These are phyloP conservation scores for Cassiopea andromeda DNA, from an alignment of 30 jellyfish, hydroid and myxozoan species.

Conservation along the genomic window DNA sequence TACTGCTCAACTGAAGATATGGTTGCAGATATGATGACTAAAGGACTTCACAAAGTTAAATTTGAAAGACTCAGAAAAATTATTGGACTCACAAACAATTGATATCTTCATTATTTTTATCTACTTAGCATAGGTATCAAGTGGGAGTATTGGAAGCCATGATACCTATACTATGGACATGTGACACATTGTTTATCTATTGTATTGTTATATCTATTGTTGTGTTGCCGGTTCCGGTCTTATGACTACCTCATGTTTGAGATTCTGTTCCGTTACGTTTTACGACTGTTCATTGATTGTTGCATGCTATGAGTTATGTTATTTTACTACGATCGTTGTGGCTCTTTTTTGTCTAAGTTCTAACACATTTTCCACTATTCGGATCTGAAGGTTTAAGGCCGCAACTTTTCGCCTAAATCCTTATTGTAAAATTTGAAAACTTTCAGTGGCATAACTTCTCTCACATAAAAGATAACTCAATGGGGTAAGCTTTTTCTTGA, in stretches of 20 bases:
- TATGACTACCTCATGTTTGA: not conserved
- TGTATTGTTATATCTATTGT: not conserved
- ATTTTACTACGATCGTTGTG: not conserved
- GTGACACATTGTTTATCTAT: not conserved
- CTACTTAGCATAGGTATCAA: not conserved
- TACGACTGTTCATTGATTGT: not conserved
- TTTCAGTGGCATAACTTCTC: too few relatives aligned
- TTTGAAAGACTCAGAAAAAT: slow-evolving; percentile 19
- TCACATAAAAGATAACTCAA: too few relatives aligned
- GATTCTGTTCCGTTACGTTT: slow-evolving; percentile 2
- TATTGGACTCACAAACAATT: slow-evolving; percentile 16
- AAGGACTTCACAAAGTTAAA: slow-evolving; percentile 24
- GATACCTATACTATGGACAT: slow-evolving; percentile 1
- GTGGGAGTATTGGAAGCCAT: not conserved
- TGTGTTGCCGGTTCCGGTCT: slow-evolving; percentile 15
- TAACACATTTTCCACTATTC: not conserved
- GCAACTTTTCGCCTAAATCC: too few relatives aligned
- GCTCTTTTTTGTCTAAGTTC: slow-evolving; percentile 2
- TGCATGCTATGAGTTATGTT: slow-evolving; percentile 3
- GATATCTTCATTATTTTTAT: not conserved
- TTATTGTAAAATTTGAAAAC: too few relatives aligned
- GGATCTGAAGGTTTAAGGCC: not conserved
- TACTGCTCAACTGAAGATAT: slow-evolving; percentile 49
- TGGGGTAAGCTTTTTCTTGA: too few relatives aligned
- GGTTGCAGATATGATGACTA: slow-evolving; percentile 50